Evolutionary conservation across 2,113 vertebrate genomes (phyloP).

Genomic region (Actinemys pallida): DNA sequence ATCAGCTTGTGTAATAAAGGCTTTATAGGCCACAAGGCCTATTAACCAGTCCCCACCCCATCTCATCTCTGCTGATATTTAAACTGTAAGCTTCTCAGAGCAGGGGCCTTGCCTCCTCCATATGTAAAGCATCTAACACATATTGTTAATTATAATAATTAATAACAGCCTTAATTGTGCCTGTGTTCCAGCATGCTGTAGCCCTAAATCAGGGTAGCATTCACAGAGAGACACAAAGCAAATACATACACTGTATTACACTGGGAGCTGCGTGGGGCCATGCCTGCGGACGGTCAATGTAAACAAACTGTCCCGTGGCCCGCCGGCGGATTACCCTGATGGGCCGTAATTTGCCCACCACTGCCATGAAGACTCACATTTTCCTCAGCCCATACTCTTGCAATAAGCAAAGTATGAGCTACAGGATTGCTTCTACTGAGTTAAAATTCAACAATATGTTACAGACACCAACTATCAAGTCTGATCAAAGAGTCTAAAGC

Average conservation of each 20-base stretch:
- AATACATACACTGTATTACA: not conserved
- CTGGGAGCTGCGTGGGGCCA: too few species aligned
- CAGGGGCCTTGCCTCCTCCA: not conserved
- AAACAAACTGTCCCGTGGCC: too few species aligned
- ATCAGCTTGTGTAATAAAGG: not conserved
- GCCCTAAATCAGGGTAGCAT: not conserved
- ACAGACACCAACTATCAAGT: not conserved
- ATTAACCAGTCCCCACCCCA: accelerated
- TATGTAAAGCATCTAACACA: not conserved
- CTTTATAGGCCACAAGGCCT: not conserved
- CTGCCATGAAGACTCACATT: not conserved
- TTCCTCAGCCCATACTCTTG: not conserved
- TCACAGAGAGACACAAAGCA: not conserved
- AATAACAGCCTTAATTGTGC: not conserved
- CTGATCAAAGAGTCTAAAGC: slow-evolving; percentile 10
- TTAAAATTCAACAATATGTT: not conserved
- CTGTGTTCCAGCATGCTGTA: not conserved
- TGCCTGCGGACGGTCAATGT: too few species aligned
- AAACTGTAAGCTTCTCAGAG: not conserved
- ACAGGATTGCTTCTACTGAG: not conserved
- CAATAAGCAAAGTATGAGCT: not conserved
- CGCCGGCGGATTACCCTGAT: too few species aligned
- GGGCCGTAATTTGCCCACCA: too few species aligned
- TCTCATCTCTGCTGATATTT: not conserved
- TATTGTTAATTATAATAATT: not conserved